Base-by-base conservation (phyloP, 30 jellyfish, hydroid and myxozoan genomes). In the Aurelia coerulea region DNA sequence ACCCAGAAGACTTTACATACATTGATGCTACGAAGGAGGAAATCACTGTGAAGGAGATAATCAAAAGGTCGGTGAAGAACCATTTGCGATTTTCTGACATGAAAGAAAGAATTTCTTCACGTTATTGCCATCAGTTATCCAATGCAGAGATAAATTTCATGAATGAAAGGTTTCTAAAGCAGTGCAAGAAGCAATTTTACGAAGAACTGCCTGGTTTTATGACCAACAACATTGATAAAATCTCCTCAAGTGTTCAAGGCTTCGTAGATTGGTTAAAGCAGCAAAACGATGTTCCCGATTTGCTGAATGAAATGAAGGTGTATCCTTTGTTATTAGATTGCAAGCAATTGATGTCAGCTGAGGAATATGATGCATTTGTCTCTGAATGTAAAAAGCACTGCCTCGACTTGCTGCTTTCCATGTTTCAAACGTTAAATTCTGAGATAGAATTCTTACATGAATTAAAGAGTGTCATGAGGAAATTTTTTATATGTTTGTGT, bases 381-480 rank as follows among this genome's bases (percentile, higher is more conserved):
- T 60, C 35, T 23, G 70, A 60, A 60, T 17, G 70, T 11, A 60
- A 60, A 60, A 60, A 60, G 35, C 70, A 60, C 35, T 60, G 70
- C 11, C 70, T 60, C 0, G 70, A 60, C 31, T 5, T 23, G 39
- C 70, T 60, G 35, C 70, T 60, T 6, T n/a, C 35, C 3, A 17
- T 60, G 70, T 60, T 15, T 60, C 13, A 23, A 17, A 60, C 31
- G 10, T 2, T 60, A 15, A 60, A 60, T 23, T 37, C 70, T 17
- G 70, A 60, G 35, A 60, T 60, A 4, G 70, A 60, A 23, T 60
- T 60, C 15, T 60, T 60, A 13, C 11, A 60, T 17, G 70, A 60
- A 23, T n/a, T 60, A 11, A n/a, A 60, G 35, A 10, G 13, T 5
- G 35, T 23, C 2, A 8, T 60, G 15, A 60, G 35, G 70, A n/a